Evolutionary conservation across 1,140 invertebrate genomes (phyloP).

Genomic region (Delia radicum): DNA sequence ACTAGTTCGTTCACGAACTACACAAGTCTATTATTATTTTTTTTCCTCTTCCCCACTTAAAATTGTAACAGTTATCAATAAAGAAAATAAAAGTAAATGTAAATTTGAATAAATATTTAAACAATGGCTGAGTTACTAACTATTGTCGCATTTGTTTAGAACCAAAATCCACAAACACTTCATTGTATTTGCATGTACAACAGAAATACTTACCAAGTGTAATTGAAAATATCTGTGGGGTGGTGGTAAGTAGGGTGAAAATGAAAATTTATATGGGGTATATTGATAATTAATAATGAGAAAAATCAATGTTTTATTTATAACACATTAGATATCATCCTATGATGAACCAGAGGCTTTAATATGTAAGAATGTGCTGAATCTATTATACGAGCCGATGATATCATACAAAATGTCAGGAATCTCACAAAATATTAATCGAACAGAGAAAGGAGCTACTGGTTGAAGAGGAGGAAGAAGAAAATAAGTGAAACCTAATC

Average conservation of each 20-base stretch:
- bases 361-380: not conserved
- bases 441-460: not conserved
- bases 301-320: not conserved
- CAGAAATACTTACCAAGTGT: slow-evolving; percentile 12
- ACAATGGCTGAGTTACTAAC: not conserved
- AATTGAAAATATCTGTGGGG: slow-evolving; percentile 3
- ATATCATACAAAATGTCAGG: slow-evolving; percentile 6
- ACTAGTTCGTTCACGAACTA: no score
- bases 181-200: not conserved
- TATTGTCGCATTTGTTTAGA: not conserved
- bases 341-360: not conserved
- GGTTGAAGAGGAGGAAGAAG: not conserved
- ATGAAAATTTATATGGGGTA: no score
- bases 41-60: no score
- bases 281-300: not conserved
- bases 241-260: not conserved
- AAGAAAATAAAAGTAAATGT: no score
- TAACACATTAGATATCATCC: not conserved
- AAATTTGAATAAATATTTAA: no score
- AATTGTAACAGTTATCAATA: no score
- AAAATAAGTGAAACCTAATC: not conserved
- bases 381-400: not conserved
- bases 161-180: not conserved
- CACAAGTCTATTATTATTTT: no score
- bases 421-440: not conserved